A percentile compares a stretch with the other conserved stretches of the same genome.
Evolutionary conservation across 2,888 invertebrate genomes (phyloP).

Genomic region (Candidula unifasciata): DNA sequence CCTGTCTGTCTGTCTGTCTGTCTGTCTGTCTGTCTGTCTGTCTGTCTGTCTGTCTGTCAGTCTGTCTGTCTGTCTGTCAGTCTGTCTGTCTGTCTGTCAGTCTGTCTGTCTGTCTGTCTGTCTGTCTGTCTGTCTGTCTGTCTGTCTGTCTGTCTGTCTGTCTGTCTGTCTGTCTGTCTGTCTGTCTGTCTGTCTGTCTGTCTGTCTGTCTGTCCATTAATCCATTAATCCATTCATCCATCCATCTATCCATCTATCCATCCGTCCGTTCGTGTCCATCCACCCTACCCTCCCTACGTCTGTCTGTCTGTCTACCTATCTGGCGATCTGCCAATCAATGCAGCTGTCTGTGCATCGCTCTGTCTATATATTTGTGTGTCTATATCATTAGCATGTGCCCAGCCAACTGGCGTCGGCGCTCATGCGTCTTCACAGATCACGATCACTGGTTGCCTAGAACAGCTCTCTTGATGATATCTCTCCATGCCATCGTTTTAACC

Average conservation of each 20-base stretch:
- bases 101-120: neutral
- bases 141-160: neutral
- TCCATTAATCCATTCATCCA: too few relatives aligned
- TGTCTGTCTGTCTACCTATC: too few relatives aligned
- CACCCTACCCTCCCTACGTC: too few relatives aligned
- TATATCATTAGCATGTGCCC: too few relatives aligned
- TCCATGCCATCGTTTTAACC: too few relatives aligned
- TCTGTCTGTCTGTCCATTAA: neutral
- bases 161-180: neutral
- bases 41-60: neutral
- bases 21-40: neutral
- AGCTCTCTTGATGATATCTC: too few relatives aligned
- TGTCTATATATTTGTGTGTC: neutral
- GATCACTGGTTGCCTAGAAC: too few relatives aligned
- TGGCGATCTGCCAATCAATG: too few relatives aligned
- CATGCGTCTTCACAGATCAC: too few relatives aligned
- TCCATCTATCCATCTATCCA: too few relatives aligned
- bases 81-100: neutral
- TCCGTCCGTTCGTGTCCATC: too few relatives aligned
- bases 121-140: neutral
- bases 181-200: neutral
- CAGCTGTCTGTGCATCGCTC: neutral
- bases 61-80: neutral
- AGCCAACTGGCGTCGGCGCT: too few relatives aligned
- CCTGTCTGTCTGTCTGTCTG: slow-evolving; percentile 1